Base-by-base conservation (phyloP, 2,888 invertebrate species). In the Erebia aethiops region DNA sequence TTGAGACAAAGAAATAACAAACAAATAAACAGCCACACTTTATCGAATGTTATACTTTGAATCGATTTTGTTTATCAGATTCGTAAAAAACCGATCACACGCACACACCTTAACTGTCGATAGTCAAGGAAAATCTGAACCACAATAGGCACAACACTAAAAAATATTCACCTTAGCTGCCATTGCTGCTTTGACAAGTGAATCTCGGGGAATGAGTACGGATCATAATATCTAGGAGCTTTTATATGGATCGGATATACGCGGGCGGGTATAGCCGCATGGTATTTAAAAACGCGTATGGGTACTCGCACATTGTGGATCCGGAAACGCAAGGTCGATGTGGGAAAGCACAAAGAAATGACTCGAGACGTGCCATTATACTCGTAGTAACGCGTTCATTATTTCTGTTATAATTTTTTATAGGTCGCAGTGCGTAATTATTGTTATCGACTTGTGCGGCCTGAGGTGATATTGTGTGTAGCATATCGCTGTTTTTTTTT, bases 261-360 rank as follows among this genome's bases (percentile, higher is more conserved):
- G 90, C 87, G 84, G 91, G 91, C 91, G 92, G 87, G 89, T 85
- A 78, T 82, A 81, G 82, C 84, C 80, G 77, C 83, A 83, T 90
- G 91, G 90, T 90, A 88, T 92, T 90, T 89, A 87, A 83, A 79
- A 76, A 78, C 76, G 77, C 77, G 76, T 80, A 74, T 75, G 76
- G 76, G 73, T 57, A 75, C 76, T 77, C 35, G 35, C 35, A 35
- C 35, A 35, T 35, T 1, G 80, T 80, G 81, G 79, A 81, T 83
- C 80, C 81, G 84, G 84, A 85, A 82, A 80, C 79, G 77, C 84
- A 85, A 86, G 85, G 84, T 75, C 85, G 82, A 73, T 70, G 75
- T 70, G 62, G 76, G 76, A 78, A 74, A 75, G 75, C 65, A 77
- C 71, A 75, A 80, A 78, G 80, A 79, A 77, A 79, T 76, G 79